These are phyloP conservation scores for Recurvirostra avosetta DNA, from an alignment of 2,113 vertebrate genomes.

Conservation along the genomic window DNA sequence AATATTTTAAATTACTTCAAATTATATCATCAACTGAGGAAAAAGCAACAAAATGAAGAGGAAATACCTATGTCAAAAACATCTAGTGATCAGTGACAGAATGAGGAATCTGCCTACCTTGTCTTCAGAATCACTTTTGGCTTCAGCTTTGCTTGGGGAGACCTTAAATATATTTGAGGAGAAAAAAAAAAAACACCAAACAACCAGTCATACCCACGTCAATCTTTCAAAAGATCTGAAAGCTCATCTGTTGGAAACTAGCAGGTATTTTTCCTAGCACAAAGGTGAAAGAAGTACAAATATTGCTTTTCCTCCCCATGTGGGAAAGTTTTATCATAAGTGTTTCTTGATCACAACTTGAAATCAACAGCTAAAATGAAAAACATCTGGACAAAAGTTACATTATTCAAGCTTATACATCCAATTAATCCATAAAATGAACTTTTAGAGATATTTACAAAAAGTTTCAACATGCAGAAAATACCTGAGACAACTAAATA, in stretches of 20 bases:
- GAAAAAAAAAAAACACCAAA: background rate
- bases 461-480: background rate
- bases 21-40: rapidly evolving
- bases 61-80: background rate
- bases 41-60: background rate
- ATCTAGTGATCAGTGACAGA: background rate
- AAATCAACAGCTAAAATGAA: background rate
- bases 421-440: background rate
- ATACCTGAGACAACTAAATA: background rate
- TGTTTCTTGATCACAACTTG: background rate
- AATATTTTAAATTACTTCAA: background rate
- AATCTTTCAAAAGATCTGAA: background rate
- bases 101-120: constrained; percentile 63
- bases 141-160: constrained; percentile 74
- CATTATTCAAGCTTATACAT: background rate
- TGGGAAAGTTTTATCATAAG: background rate
- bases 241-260: background rate
- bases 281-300: background rate
- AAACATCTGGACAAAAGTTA: background rate
- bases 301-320: background rate
- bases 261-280: background rate
- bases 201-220: background rate
- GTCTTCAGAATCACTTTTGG: constrained; percentile 72
- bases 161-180: constrained; percentile 66
- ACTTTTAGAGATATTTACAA: background rate